Evolutionary conservation across 2,113 vertebrate species (phyloP).

Genomic region (Mionectes macconnelli): DNA sequence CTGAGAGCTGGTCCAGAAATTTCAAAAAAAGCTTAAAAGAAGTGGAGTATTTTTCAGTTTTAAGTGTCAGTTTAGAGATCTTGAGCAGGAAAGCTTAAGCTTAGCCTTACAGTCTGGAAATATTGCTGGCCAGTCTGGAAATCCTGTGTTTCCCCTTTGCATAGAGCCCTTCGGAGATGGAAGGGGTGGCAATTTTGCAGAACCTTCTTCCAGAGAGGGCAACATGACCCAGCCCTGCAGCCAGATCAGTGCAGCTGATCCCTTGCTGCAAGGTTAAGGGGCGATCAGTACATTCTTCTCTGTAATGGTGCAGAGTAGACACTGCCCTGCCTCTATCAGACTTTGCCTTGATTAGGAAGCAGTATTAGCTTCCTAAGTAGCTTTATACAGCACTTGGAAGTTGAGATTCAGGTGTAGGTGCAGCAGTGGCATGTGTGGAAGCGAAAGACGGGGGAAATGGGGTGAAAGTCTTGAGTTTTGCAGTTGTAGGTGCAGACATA

Average conservation of each 20-base stretch:
- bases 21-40: background rate
- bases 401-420: background rate
- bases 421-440: background rate
- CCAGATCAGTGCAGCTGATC: background rate
- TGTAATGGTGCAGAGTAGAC: too few relatives aligned
- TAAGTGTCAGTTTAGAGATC: background rate
- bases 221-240: background rate
- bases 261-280: background rate
- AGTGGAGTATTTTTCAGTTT: background rate
- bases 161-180: background rate
- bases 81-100: background rate
- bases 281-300: background rate
- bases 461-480: background rate
- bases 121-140: background rate
- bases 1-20: background rate
- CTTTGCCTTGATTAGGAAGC: background rate
- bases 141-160: background rate
- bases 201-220: background rate
- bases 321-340: background rate
- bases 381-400: background rate
- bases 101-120: background rate
- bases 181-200: background rate
- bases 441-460: rapidly evolving
- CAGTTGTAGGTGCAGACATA: background rate
- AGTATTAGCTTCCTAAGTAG: background rate